Base-by-base conservation (phyloP, 2,113 vertebrate genomes). In the Drymodes brunneopygia region DNA sequence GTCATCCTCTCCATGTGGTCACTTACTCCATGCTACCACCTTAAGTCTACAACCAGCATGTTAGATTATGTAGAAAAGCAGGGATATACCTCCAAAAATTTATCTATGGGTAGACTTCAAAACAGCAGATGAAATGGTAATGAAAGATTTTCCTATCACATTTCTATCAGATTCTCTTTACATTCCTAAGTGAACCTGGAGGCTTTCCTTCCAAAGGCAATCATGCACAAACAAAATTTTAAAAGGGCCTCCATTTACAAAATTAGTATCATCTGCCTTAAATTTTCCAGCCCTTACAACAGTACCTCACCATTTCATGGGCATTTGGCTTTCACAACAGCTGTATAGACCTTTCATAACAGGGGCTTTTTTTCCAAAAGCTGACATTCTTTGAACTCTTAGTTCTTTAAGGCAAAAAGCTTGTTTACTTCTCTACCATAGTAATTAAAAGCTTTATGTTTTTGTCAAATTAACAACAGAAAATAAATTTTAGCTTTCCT, bases 141-240 rank as follows among this genome's bases (percentile, higher is more conserved):
- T 16, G 6, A 36, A 38, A 60, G 11, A 4, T 70, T 88, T 70
- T 79, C 21, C 10, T 24, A 23, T 15, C 22, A 35, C 9, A 24
- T 81, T 82, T 69, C 62, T 42, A 16, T 67, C 36, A 65, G n/a
- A 72, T 56, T 71, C 8, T 42, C 11, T 42, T 96, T 67, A 35
- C 4, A 47, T 24, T 72, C 84, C 35, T 54, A 36, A 45, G 12
- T 9, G 14, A 79, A 75, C 7, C 18, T 40, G 28, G 10, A 70
- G 25, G 7, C 3, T 61, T 9, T 45, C 38, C 33, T 58, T 88
- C 22, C 8, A 86, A 62, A 85, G 3, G 27, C 33, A 51, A 47
- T 27, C 15, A 22, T 1, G 1, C 16, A 23, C 4, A 60, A 7
- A 67, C 0, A 8, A 27, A 40, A 47, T 17, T 3, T 0, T 11